Evolutionary conservation across 2,113 vertebrate species (phyloP), one percentile per base, ranked within the genome.

Genomic region (Campylomormyrus numenius): DNA sequence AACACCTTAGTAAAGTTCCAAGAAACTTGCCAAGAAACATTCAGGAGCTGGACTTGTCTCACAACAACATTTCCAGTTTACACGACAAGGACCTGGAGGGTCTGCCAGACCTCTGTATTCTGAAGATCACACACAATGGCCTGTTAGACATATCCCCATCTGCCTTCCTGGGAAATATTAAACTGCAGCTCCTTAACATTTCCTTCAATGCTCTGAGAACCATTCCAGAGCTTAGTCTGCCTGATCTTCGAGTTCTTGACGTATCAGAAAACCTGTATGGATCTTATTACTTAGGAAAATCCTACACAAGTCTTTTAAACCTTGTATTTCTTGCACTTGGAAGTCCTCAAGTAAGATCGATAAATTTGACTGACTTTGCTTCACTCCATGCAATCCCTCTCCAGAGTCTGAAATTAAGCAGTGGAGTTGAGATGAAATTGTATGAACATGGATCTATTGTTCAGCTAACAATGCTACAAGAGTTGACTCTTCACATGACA

Each of bases 151-250:
- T 90, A 24, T 90, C 90, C 13, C 80, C 87, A 9, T 66, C 15
- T 35, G 80, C 24, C 0, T 89, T 90, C 66, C 77, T 19, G 39
- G 48, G 89, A 31, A 94, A 89, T 45, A 87, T 91, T 17, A 88
- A 90, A n/a, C 91, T 95, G 2, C 92, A 93, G 77, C 84, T 95
- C 66, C 92, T 95, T 9, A 95, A 95, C 66, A 91, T 95, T 48
- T 94, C 95, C 80, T 39, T 90, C 89, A 95, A 95, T 19, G 48
- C 80, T 10, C 85, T 95, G 31, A 8, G 31, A 8, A 35, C 52
- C 52, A 93, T 95, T 77, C 94, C 94, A 8, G 91, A 92, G n/a
- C 77, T 95, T 74, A 46, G 90, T 21, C 74, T 94, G 70, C 92
- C 90, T 8, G 80, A 89, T 3, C 83, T 95, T 66, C 90, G 90